Base-by-base conservation (phyloP, 2,113 vertebrate species). In the Chamaetylas fuelleborni region DNA sequence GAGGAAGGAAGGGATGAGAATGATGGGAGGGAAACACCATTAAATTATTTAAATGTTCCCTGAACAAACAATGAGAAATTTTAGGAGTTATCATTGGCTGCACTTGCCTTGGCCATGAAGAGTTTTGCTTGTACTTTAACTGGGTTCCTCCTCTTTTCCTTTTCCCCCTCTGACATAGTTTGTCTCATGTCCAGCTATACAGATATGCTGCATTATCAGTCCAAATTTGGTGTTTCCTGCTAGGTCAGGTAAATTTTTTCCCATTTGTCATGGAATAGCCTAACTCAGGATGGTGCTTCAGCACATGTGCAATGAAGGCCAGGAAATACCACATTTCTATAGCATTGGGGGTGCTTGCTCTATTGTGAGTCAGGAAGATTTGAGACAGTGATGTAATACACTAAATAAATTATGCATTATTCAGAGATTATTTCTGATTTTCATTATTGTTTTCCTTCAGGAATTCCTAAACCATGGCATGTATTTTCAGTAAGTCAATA, bases 111-210 rank as follows among this genome's bases (percentile, higher is more conserved):
- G 8, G n/a, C 8, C 31, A 8, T 12, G 15, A 67, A 43, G 36
- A 56, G 6, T 38, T 87, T 50, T 22, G 31, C 16, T 61, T 43
- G 5, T 28, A 7, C 62, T 80, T 80, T 36, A 38, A 36, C 7
- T 82, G 1, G 0, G 5, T 47, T 79, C 12, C 8, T 2, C 25
- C 17, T 16, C 2, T 62, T 72, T 73, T 69, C 25, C 5, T 64
- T 76, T 81, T 79, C 34, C 9, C n/a, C 5, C 34, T 90, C 58
- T 33, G 34, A 12, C 42, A 36, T 16, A 14, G 2, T 36, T 47
- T 62, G 58, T 31, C 23, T 77, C 11, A 19, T 4, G 38, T 73
- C 26, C 38, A 50, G 11, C 16, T 69, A 13, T 15, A n/a, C 10
- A 28, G 14, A 23, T 47, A 11, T 25, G 9, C 29, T 69, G 17